Conservation (phyloP, 2,797 vertebrate genomes). For the Coregonus ussuriensis region DNA sequence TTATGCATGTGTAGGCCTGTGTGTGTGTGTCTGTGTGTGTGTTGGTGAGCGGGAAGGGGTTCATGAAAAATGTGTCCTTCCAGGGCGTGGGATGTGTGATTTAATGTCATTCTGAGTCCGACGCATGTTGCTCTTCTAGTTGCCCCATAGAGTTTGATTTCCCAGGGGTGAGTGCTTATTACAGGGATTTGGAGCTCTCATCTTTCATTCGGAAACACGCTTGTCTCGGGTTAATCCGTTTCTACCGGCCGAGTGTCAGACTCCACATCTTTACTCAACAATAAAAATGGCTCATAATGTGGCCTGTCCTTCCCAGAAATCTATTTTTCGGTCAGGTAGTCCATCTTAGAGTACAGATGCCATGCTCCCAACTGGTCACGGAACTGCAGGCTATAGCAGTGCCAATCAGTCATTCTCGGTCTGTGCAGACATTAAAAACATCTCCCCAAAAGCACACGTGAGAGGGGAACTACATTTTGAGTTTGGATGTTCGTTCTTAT, state of each 20-base stretch:
- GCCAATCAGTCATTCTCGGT: slow-evolving; percentile 11
- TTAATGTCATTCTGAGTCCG: slow-evolving; percentile 51
- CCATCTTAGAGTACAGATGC: too few relatives aligned
- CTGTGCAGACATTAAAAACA: slow-evolving; percentile 11
- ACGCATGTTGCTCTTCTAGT: slow-evolving; percentile 53
- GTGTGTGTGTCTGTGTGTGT: background rate
- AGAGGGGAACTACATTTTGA: slow-evolving; percentile 19
- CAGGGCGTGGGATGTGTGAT: slow-evolving; percentile 52
- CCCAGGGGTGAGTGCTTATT: slow-evolving; percentile 70
- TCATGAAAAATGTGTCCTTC: slow-evolving; percentile 61
- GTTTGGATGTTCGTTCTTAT: slow-evolving; percentile 12
- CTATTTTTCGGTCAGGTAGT: slow-evolving; percentile 28
- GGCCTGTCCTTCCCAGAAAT: slow-evolving; percentile 35
- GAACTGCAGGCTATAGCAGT: background rate
- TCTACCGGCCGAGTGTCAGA: slow-evolving; percentile 53
- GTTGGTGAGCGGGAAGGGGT: slow-evolving; percentile 4
- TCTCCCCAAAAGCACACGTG: slow-evolving; percentile 9
- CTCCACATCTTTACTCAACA: slow-evolving; percentile 60
- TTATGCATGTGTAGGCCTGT: background rate
- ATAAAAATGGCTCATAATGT: slow-evolving; percentile 52
- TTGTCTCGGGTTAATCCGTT: slow-evolving; percentile 57
- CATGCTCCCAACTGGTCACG: slow-evolving; percentile 12
- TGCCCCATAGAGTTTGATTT: slow-evolving; percentile 71
- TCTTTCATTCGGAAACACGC: slow-evolving; percentile 67
- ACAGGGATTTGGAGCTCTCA: slow-evolving; percentile 63